Evolutionary conservation across 1,140 invertebrate species (phyloP).

Genomic region (Drosophila nannoptera): DNA sequence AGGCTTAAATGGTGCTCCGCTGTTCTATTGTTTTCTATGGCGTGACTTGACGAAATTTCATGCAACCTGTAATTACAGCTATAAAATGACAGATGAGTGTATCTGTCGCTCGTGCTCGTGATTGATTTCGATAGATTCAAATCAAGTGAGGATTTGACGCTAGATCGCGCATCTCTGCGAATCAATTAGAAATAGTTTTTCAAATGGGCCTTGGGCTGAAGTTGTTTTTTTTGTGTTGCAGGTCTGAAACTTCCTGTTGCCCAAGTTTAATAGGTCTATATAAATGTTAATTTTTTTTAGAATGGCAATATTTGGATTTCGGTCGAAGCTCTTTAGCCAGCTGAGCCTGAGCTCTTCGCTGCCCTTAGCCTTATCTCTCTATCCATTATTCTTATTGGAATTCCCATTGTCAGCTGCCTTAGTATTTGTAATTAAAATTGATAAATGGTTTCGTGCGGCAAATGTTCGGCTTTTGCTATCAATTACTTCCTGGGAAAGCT

Average conservation of each 20-base stretch:
- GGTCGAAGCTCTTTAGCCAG: no score
- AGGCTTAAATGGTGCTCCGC: neutral
- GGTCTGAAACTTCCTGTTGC: no score
- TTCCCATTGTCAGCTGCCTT: neutral
- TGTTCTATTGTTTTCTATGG: conserved; percentile 29
- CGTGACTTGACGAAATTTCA: conserved; percentile 40
- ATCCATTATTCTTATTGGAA: conserved; percentile 6
- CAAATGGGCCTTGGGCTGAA: no score
- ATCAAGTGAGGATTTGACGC: neutral
- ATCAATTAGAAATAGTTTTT: neutral
- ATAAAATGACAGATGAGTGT: conserved; percentile 21
- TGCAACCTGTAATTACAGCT: conserved; percentile 40
- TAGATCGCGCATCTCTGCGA: no score
- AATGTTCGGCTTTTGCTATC: conserved; percentile 31
- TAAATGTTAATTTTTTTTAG: no score
- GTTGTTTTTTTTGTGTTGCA: no score
- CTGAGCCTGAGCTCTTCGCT: no score
- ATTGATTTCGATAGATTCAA: conserved; percentile 23
- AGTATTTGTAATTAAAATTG: conserved; percentile 42
- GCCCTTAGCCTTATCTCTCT: no score
- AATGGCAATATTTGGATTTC: no score
- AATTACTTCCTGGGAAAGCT: conserved; percentile 42
- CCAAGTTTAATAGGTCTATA: no score
- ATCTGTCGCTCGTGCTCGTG: conserved; percentile 13
- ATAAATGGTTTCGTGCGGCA: conserved; percentile 46